Evolutionary conservation across 2,888 invertebrate species (phyloP), one percentile per base, ranked within the genome.

Genomic region (Pseudolycoriella hygida): DNA sequence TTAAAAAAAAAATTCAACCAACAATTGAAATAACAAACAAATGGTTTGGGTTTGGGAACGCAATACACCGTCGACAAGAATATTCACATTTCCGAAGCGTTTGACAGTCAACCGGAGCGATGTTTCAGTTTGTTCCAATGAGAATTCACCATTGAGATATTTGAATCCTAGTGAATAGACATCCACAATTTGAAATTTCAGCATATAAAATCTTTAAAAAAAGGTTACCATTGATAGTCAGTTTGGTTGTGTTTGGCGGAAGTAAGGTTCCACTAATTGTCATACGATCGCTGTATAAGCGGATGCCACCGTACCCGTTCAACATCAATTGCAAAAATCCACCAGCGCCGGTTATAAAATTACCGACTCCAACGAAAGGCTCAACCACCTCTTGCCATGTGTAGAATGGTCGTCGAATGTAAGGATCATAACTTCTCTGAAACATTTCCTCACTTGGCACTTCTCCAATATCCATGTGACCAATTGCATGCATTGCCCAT

Each of bases 401-500:
- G 72, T 72, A 50, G 48, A 75, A 76, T 10, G 74, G 74, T 49
- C 71, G 69, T 6, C 72, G 61, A 1, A 74, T 70, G 52, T 73
- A 74, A 40, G 60, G 64, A 49, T 63, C 58, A 48, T 68, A 73
- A 52, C 72, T 71, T 45, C 61, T 69, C 44, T 68, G 64, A 51
- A 76, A 74, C 50, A 70, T 60, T 2, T 53, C 52, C 1, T 62
- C 61, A 1, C 73, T 74, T 18, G 64, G 60, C 2, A 55, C 50
- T 31, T 73, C 62, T 1, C 57, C 61, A 11, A 70, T 50, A 18
- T 64, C 63, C 34, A 74, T 56, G 50, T 70, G 70, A 4, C 73
- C 74, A 2, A 73, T 66, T 1, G 73, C 60, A 55, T 74, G 74
- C 71, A 74, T 74, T 41, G 74, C 71, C 74, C 74, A 75, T 1